Percentiles rank a stretch among this genome's conserved stretches.
Evolutionary conservation across 92 coral and sea anemone genomes (phyloP).

Genomic region (Zoanthus sansibaricus): DNA sequence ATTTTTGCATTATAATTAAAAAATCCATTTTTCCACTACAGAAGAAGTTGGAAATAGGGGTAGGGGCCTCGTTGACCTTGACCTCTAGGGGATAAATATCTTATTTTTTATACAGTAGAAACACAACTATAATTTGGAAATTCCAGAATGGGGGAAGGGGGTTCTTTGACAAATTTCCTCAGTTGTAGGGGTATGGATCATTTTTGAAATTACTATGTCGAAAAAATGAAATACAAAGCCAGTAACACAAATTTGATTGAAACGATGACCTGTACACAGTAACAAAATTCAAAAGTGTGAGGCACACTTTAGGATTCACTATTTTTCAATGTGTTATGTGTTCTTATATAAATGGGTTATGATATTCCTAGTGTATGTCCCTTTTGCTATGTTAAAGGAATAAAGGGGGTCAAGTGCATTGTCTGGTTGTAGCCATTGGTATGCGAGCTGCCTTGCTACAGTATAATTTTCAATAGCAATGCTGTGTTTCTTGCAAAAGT

Average conservation of each 20-base stretch:
- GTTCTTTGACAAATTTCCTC: neutral
- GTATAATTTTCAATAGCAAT: conserved; percentile 48
- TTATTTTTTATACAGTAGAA: too few species aligned
- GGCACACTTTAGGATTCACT: conserved; percentile 7
- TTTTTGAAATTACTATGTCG: conserved; percentile 5
- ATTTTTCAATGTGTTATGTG: conserved; percentile 52
- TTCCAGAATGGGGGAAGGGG: neutral
- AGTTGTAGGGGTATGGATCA: conserved; percentile 1
- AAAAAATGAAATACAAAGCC: conserved; percentile 2
- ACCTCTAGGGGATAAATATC: conserved; percentile 13
- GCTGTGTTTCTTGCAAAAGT: conserved; percentile 55
- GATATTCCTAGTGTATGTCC: conserved; percentile 53
- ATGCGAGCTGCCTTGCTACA: conserved; percentile 34
- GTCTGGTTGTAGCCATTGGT: conserved; percentile 48
- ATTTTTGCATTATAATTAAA: neutral
- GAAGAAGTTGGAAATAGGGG: neutral
- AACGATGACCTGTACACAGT: conserved; percentile 6
- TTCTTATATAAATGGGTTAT: conserved; percentile 50
- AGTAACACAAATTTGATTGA: neutral
- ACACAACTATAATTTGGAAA: neutral
- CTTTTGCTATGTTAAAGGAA: conserved; percentile 64
- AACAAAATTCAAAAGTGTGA: neutral
- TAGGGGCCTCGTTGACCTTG: conserved; percentile 9
- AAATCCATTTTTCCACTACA: neutral
- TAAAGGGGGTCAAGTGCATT: conserved; percentile 59